Evolutionary conservation across 2,113 vertebrate genomes (phyloP).

Genomic region (Gobio gobio): DNA sequence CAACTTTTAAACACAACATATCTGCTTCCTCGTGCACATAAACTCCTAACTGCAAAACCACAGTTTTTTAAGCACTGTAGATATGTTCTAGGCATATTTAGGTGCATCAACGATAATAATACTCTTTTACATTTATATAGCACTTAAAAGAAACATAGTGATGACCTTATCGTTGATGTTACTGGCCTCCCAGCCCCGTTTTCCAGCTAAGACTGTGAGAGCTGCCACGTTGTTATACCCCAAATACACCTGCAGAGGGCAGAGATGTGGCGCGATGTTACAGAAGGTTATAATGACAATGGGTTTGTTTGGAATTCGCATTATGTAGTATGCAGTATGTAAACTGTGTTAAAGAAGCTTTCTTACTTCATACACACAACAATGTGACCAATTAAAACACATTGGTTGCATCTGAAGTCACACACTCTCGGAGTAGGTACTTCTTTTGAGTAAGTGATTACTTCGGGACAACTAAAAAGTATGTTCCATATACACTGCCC

Average conservation of each 20-base stretch:
- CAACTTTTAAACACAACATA: constrained; percentile 88
- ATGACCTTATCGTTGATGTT: constrained; percentile 19
- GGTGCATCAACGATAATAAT: not conserved
- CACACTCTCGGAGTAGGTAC: not conserved
- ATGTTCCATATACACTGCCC: too few species aligned
- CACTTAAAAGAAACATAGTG: not conserved
- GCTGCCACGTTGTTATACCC: constrained; percentile 97
- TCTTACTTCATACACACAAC: not conserved
- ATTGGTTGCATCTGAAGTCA: not conserved
- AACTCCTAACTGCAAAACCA: constrained; percentile 78
- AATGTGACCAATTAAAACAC: not conserved
- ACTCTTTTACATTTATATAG: too few species aligned
- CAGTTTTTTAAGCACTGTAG: not conserved
- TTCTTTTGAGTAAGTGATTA: not conserved
- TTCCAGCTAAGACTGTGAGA: constrained; percentile 87
- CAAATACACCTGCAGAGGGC: constrained; percentile 85
- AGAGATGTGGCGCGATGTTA: not conserved
- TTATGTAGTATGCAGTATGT: not conserved
- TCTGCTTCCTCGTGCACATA: constrained; percentile 91
- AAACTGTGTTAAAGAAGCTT: not conserved
- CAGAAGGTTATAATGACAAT: not conserved
- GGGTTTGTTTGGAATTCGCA: not conserved
- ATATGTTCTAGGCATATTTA: not conserved
- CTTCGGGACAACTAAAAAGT: not conserved
- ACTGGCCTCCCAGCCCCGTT: constrained; percentile 78